These are phyloP conservation scores for Lophius americanus DNA, from an alignment of 2,797 vertebrate species.

Conservation along the genomic window DNA sequence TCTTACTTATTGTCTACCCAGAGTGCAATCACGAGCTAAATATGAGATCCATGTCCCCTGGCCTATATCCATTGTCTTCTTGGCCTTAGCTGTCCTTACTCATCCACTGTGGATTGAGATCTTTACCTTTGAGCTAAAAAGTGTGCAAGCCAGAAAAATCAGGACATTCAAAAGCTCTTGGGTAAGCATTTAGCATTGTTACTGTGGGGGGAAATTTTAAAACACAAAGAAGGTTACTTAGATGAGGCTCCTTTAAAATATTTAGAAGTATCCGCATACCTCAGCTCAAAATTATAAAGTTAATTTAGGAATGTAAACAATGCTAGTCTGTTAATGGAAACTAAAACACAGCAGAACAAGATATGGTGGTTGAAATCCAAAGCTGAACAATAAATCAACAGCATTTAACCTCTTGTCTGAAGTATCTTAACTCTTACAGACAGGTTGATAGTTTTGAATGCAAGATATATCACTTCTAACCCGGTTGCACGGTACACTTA, in stretches of 20 bases:
- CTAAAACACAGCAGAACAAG: not conserved
- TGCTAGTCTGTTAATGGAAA: not conserved
- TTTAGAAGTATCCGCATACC: too few species aligned
- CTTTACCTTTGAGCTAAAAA: conserved; percentile 59
- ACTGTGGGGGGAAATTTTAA: not conserved
- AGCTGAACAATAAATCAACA: conserved; percentile 3
- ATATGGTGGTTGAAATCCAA: conserved; percentile 7
- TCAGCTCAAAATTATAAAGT: not conserved
- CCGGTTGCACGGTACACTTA: conserved; percentile 4
- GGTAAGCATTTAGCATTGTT: conserved; percentile 20
- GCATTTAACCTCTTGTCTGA: not conserved
- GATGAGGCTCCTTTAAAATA: not conserved
- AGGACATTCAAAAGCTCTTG: conserved; percentile 19
- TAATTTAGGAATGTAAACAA: too few species aligned
- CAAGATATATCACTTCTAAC: conserved; percentile 14
- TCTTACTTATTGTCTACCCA: conserved; percentile 95
- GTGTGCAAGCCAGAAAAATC: conserved; percentile 41
- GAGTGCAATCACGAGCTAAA: conserved; percentile 92
- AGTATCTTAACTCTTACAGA: conserved; percentile 7
- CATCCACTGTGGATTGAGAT: conserved; percentile 57
- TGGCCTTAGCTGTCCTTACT: conserved; percentile 61
- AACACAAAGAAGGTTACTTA: not conserved
- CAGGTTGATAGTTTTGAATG: conserved; percentile 18
- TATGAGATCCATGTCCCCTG: conserved; percentile 88
- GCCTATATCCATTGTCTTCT: conserved; percentile 77